Evolutionary conservation across 2,113 vertebrate genomes (phyloP).

Genomic region (Ophiodon elongatus): DNA sequence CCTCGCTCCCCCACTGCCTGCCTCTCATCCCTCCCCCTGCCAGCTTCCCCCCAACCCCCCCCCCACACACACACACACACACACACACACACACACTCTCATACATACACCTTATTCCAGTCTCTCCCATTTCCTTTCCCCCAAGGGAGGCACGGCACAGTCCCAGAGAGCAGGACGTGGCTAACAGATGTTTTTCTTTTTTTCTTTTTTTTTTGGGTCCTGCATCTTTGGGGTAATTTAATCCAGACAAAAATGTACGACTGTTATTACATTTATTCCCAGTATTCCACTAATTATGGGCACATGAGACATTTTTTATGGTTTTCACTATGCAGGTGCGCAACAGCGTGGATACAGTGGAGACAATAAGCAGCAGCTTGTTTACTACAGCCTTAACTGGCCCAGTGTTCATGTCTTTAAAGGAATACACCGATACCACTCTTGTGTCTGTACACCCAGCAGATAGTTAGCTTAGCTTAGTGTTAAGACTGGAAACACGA

Average conservation of each 20-base stretch:
- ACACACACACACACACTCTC: conserved; percentile 15
- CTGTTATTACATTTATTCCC: conserved; percentile 42
- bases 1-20: conserved; percentile 43
- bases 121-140: conserved; percentile 53
- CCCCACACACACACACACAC: conserved; percentile 14
- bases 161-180: conserved; percentile 57
- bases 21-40: conserved; percentile 60
- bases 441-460: background rate
- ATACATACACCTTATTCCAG: conserved; percentile 50
- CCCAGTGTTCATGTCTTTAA: background rate
- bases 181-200: conserved; percentile 68
- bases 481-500: background rate
- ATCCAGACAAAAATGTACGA: conserved; percentile 30
- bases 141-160: conserved; percentile 41
- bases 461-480: background rate
- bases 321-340: conserved; percentile 14
- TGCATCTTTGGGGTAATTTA: conserved; percentile 44
- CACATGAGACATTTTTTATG: conserved; percentile 10
- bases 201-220: background rate
- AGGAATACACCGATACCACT: background rate
- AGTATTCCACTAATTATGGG: conserved; percentile 55
- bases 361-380: conserved; percentile 6
- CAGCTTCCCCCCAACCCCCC: conserved; percentile 48
- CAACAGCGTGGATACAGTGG: background rate
- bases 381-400: background rate